These are phyloP conservation scores for Xylota sylvarum DNA, from an alignment of 2,888 invertebrate genomes.

Conservation along the genomic window DNA sequence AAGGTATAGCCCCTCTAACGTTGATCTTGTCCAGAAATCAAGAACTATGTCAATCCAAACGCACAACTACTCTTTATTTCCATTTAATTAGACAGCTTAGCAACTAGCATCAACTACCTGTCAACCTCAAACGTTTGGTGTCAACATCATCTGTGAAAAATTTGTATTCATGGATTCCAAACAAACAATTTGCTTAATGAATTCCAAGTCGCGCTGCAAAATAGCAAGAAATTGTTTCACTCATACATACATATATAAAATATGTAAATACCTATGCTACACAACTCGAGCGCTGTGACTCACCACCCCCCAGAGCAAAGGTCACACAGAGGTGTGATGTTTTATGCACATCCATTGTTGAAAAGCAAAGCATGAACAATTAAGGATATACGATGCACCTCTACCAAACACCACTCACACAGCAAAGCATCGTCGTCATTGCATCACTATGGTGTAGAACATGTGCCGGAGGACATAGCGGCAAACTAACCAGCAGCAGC, in stretches of 20 bases:
- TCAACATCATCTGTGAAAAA: not conserved
- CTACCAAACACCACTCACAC: constrained; percentile 27
- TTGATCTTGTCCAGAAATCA: too few relatives aligned
- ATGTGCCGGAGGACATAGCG: constrained; percentile 20
- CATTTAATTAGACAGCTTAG: not conserved
- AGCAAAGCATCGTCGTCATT: constrained; percentile 36
- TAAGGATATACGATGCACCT: constrained; percentile 56
- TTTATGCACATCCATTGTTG: constrained; percentile 61
- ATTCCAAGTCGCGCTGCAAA: constrained; percentile 44
- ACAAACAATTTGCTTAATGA: constrained; percentile 61
- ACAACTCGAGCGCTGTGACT: not conserved
- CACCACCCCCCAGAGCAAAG: constrained; percentile 31
- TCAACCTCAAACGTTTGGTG: not conserved
- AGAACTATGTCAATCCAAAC: too few relatives aligned
- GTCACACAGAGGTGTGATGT: constrained; percentile 63
- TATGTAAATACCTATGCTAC: constrained; percentile 38
- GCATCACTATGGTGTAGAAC: constrained; percentile 27
- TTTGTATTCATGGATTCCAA: constrained; percentile 12
- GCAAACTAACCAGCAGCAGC: constrained; percentile 39
- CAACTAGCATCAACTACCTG: not conserved
- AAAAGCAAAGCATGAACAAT: constrained; percentile 60
- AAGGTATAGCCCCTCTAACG: too few relatives aligned
- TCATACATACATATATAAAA: not conserved
- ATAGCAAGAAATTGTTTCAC: constrained; percentile 22
- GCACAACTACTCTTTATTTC: too few relatives aligned